Evolutionary conservation across 2,797 vertebrate genomes (phyloP).

Genomic region (Falco concolor): DNA sequence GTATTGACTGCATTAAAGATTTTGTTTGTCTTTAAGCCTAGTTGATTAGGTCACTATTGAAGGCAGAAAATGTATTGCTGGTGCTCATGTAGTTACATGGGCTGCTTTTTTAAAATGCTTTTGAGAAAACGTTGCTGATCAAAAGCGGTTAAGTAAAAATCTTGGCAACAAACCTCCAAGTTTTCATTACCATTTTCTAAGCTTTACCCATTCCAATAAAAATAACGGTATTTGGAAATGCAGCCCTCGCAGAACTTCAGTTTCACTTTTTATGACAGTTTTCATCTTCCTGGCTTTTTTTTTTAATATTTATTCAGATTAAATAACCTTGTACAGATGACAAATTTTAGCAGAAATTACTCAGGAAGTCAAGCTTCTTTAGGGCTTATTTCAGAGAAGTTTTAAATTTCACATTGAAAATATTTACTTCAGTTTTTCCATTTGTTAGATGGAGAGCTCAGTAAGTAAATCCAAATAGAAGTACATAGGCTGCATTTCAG

Average conservation of each 20-base stretch:
- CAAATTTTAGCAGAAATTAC: constrained; percentile 45
- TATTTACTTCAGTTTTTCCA: constrained; percentile 42
- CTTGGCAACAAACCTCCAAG: background rate
- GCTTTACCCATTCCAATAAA: constrained; percentile 23
- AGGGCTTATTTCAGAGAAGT: constrained; percentile 35
- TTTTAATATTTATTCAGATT: constrained; percentile 22
- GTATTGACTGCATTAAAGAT: background rate
- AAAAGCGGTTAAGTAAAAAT: constrained; percentile 18
- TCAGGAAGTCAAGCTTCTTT: constrained; percentile 54
- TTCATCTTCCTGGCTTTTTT: background rate
- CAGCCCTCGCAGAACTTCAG: background rate
- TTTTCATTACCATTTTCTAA: constrained; percentile 17
- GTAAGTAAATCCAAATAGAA: constrained; percentile 20
- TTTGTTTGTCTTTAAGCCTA: constrained; percentile 2
- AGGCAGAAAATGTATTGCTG: background rate
- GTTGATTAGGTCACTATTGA: background rate
- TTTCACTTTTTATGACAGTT: constrained; percentile 41
- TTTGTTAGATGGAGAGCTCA: constrained; percentile 13
- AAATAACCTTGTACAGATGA: constrained; percentile 17
- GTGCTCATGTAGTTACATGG: background rate
- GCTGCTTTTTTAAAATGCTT: background rate
- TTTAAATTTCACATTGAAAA: constrained; percentile 41
- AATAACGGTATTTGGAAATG: constrained; percentile 10
- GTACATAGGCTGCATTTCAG: background rate
- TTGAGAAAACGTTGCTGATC: background rate